Conservation (phyloP, 1,140 invertebrate species). For the Brachionus rotundiformis region DNA sequence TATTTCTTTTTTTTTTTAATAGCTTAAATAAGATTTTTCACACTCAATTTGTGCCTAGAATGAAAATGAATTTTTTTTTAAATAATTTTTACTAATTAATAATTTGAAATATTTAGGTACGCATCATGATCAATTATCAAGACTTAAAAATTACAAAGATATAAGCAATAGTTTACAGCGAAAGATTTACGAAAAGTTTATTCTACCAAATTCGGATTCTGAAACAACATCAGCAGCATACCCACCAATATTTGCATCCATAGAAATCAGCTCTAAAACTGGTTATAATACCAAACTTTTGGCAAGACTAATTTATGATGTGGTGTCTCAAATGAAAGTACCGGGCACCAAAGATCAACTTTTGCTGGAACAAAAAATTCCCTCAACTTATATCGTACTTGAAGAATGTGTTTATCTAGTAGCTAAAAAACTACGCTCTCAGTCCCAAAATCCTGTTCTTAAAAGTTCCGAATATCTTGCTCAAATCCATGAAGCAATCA, state of each 20-base stretch:
- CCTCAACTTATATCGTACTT: slow-evolving; percentile 87
- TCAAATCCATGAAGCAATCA: slow-evolving; percentile 15
- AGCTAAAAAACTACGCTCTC: slow-evolving; percentile 76
- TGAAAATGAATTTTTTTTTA: too few relatives aligned
- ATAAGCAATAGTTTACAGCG: slow-evolving; percentile 74
- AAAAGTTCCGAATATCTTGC: slow-evolving; percentile 7
- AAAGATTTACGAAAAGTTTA: slow-evolving; percentile 76
- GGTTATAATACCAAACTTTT: slow-evolving; percentile 85
- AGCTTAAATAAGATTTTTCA: too few relatives aligned
- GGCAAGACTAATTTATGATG: slow-evolving; percentile 86
- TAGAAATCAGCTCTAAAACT: slow-evolving; percentile 85
- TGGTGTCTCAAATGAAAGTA: slow-evolving; percentile 51
- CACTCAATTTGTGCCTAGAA: too few relatives aligned
- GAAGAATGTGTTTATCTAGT: slow-evolving; percentile 71
- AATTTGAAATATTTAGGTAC: slow-evolving; percentile 78
- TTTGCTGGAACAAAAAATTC: slow-evolving; percentile 87
- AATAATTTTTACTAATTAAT: too few relatives aligned
- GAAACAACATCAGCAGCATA: slow-evolving; percentile 71
- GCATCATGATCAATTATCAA: slow-evolving; percentile 80
- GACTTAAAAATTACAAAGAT: slow-evolving; percentile 66
- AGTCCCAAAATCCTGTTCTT: slow-evolving; percentile 65
- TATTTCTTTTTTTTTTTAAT: too few relatives aligned
- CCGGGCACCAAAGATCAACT: slow-evolving; percentile 66
- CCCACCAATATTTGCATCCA: slow-evolving; percentile 85
- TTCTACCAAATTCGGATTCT: slow-evolving; percentile 72